Conservation (phyloP, 2,888 invertebrate genomes). For the Gastracanthus pulcherrimus region DNA sequence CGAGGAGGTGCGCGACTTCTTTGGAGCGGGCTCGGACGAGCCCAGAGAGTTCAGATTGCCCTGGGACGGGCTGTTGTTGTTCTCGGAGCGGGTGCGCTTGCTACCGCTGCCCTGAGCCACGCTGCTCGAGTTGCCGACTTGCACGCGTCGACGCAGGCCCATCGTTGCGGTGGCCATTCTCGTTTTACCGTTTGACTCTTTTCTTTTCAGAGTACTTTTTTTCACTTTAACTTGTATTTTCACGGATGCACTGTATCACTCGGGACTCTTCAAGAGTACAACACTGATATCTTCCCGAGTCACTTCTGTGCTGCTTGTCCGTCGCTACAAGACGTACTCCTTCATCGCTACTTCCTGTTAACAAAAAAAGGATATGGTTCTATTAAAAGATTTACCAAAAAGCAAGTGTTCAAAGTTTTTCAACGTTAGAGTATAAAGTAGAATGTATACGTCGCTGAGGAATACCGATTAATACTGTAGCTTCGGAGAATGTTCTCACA, state of each 20-base stretch:
- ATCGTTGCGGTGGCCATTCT: slow-evolving; percentile 75
- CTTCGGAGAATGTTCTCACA: too few relatives aligned
- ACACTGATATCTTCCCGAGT: neutral
- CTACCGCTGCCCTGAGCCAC: slow-evolving; percentile 51
- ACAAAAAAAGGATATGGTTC: neutral
- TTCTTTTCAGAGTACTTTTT: neutral
- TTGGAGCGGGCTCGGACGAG: slow-evolving; percentile 64
- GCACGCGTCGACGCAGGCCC: slow-evolving; percentile 75
- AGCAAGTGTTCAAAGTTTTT: too few relatives aligned
- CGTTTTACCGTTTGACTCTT: neutral
- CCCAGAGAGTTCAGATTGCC: slow-evolving; percentile 74
- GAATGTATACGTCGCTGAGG: too few relatives aligned
- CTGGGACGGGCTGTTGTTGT: slow-evolving; percentile 76
- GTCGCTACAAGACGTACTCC: neutral
- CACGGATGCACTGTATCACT: slow-evolving; percentile 1
- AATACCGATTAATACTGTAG: too few relatives aligned
- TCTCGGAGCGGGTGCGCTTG: slow-evolving; percentile 75
- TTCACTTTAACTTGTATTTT: neutral
- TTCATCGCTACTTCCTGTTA: too few relatives aligned
- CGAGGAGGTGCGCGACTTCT: slow-evolving; percentile 67
- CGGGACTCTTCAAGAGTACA: neutral
- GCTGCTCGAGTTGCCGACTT: slow-evolving; percentile 30
- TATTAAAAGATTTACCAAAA: too few relatives aligned
- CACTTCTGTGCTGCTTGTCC: neutral
- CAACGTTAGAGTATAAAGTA: too few relatives aligned